phyloP scores from a whole-genome alignment of 1,140 invertebrate genomes.

The Leptopilina boulardi region DNA sequence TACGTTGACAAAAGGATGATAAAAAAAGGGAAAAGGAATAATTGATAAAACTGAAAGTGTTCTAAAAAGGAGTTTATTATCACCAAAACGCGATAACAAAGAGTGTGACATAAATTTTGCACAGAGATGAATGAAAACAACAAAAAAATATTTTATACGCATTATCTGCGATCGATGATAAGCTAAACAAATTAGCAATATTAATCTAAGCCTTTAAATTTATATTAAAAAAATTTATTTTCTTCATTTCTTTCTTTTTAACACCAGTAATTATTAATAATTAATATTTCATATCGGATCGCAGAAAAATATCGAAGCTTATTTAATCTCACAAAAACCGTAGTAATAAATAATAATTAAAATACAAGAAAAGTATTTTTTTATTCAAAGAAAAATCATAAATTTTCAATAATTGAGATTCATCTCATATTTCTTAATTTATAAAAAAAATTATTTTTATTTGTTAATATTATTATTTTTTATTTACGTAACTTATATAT shows the following conservation, averaged over 20 bases:
- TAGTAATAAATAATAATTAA: neutral
- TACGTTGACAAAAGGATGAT: slow-evolving; percentile 38
- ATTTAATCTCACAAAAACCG: neutral
- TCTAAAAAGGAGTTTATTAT: slow-evolving; percentile 58
- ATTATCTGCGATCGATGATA: slow-evolving; percentile 8
- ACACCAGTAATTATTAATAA: neutral
- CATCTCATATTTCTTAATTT: neutral
- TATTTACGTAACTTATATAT: no score
- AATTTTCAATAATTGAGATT: neutral
- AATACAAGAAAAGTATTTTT: neutral
- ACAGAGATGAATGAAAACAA: neutral
- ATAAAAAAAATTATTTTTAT: neutral
- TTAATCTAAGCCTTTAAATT: neutral
- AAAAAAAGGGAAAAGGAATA: slow-evolving; percentile 47
- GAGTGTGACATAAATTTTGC: slow-evolving; percentile 45
- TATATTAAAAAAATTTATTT: neutral
- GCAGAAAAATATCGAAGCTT: neutral
- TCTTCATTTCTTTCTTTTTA: neutral
- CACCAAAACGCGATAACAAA: slow-evolving; percentile 49
- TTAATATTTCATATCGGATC: neutral
- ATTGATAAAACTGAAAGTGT: slow-evolving; percentile 53
- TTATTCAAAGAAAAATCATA: neutral
- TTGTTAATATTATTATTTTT: no score
- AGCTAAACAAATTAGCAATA: slow-evolving; percentile 26
- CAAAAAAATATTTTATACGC: neutral